Percentiles rank a stretch among this genome's conserved stretches.
Conservation (phyloP, 2,888 invertebrate species). For the Polia nebulosa region DNA sequence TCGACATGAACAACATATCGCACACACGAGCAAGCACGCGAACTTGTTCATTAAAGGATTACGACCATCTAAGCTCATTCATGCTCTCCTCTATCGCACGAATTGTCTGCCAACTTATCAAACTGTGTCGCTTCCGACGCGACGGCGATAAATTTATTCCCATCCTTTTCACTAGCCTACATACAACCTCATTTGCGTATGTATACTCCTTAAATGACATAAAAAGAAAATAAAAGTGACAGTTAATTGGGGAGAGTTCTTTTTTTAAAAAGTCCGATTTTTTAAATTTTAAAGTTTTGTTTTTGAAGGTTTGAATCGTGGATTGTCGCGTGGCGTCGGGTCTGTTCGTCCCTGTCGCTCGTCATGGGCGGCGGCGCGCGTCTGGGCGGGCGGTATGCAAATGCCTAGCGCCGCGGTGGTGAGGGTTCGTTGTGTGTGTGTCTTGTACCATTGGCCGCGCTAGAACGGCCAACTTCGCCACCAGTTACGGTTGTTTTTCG, state of each 20-base stretch:
- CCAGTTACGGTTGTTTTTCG: conserved; percentile 92
- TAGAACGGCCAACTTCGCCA: conserved; percentile 91
- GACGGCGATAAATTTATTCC: conserved; percentile 89
- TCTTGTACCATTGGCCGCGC: conserved; percentile 90
- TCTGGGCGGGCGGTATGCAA: conserved; percentile 91
- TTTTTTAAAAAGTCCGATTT: conserved; percentile 32
- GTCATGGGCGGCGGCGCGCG: conserved; percentile 89
- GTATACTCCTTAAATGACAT: conserved; percentile 16
- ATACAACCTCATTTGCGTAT: conserved; percentile 78
- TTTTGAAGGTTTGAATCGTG: conserved; percentile 71
- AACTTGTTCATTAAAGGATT: conserved; percentile 82
- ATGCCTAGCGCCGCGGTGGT: conserved; percentile 87
- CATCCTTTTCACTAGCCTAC: conserved; percentile 85
- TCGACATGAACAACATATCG: conserved; percentile 41
- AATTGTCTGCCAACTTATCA: conserved; percentile 84
- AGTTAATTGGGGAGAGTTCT: conserved; percentile 14
- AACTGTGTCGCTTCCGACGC: conserved; percentile 78
- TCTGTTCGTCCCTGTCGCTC: conserved; percentile 87
- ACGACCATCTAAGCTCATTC: conserved; percentile 84
- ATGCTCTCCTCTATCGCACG: conserved; percentile 79
- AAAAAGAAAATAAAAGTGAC: conserved; percentile 28
- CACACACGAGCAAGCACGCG: conserved; percentile 75
- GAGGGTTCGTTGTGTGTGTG: conserved; percentile 87
- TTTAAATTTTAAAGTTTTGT: conserved; percentile 52
- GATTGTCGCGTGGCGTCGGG: conserved; percentile 71